Evolutionary conservation across 1,140 invertebrate genomes (phyloP), one percentile per base, ranked within the genome.

Genomic region (Magallana angulata): DNA sequence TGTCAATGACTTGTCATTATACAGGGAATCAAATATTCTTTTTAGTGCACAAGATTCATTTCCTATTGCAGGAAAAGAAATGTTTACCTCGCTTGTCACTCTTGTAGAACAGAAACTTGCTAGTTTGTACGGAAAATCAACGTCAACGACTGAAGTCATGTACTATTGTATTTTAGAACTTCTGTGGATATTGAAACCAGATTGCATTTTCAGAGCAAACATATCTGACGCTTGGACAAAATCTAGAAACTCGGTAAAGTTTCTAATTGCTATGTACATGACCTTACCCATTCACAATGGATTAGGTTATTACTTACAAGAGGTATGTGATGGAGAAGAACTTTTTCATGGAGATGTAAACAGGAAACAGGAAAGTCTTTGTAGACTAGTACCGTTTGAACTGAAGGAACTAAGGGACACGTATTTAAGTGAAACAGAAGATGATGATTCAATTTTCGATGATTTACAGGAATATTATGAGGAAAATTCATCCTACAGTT

Each of bases 51-150:
- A 7, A 58, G 83, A 85, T 85, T 81, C 85, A 6, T 87, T 90
- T 62, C 89, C 91, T 6, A 68, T 86, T 30, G 89, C 85, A 60
- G 85, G 57, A 84, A 12, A 62, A 18, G 90, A 92, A 82, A 12
- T 90, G 59, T 14, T 92, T 11, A 48, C 83, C 7, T 92, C 91
- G 8, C 85, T 92, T 18, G 85, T 92, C 68, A 12, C 59, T 60
- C 11, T 57, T 90, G 9, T 57, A 36, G 14, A 36, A 16, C 18
- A 58, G 71, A 30, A 59, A 30, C 87, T 64, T 48, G 30, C 6
- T 14, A 18, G 62, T 12, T 57, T 85, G 80, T 14, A 71, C 57
- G 57, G 12, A 76, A 85, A 30, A 57, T 57, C 59, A 60, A 12
- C 16, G 0, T 12, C 59, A 60, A 7, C 2, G 59, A 60, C 59